A percentile compares a stretch with the other conserved stretches of the same genome.
Evolutionary conservation across 2,888 invertebrate genomes (phyloP).

Genomic region (Entomobrya multifasciata): DNA sequence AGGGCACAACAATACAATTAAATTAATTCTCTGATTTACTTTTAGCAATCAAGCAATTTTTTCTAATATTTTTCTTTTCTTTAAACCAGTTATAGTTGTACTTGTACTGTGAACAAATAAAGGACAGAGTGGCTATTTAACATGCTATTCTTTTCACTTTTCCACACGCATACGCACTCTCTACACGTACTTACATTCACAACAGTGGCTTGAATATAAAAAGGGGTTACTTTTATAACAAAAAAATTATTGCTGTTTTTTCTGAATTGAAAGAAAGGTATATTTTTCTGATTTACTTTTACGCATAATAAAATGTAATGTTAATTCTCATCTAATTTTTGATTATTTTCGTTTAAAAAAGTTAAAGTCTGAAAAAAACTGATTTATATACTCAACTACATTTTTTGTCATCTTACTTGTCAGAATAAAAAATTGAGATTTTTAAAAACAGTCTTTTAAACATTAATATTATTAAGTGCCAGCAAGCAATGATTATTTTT

Average conservation of each 20-base stretch:
- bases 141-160: conserved; percentile 43
- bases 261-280: neutral
- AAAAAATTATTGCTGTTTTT: neutral
- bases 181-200: conserved; percentile 17
- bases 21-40: conserved; percentile 15
- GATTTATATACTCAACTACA: neutral
- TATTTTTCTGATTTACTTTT: neutral
- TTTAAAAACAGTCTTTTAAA: conserved; percentile 27
- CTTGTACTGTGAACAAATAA: no score
- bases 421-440: conserved; percentile 3
- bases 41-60: no score
- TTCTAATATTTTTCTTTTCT: no score
- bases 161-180: conserved; percentile 27
- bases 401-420: neutral
- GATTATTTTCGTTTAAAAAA: neutral
- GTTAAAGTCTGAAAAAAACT: neutral
- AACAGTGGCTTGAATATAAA: neutral
- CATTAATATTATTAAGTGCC: conserved; percentile 45
- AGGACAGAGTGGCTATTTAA: neutral
- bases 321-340: neutral
- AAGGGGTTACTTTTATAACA: neutral
- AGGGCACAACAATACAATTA: conserved; percentile 34
- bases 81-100: no score
- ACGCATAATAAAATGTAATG: neutral
- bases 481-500: conserved; percentile 46